Evolutionary conservation across 2,797 vertebrate species (phyloP).

Genomic region (Epinephelus coioides): DNA sequence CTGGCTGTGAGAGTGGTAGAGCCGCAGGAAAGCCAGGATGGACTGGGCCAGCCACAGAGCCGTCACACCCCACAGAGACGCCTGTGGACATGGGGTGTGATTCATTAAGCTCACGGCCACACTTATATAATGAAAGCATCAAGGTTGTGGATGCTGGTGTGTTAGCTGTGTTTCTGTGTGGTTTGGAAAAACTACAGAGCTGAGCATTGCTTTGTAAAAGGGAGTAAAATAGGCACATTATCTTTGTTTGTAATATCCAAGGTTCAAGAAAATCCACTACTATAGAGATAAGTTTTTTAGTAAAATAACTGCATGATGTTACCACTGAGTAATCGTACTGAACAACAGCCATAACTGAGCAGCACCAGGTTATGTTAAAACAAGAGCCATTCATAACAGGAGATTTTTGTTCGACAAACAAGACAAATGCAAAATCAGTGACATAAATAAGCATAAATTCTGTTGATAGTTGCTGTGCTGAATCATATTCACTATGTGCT

Average conservation of each 20-base stretch:
- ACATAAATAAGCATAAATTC: too few relatives aligned
- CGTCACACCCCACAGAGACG: constrained; percentile 85
- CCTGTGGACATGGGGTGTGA: constrained; percentile 66
- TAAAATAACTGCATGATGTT: too few relatives aligned
- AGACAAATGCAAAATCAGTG: too few relatives aligned
- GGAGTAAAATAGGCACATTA: neutral
- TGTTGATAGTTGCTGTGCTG: too few relatives aligned
- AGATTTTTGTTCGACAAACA: too few relatives aligned
- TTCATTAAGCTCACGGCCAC: neutral
- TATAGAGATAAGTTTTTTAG: too few relatives aligned
- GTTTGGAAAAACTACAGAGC: neutral
- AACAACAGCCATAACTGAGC: too few relatives aligned
- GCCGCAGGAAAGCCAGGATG: constrained; percentile 87
- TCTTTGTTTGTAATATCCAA: neutral
- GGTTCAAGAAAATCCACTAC: too few relatives aligned
- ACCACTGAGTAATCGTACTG: too few relatives aligned
- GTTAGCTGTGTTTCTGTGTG: neutral
- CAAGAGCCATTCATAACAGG: too few relatives aligned
- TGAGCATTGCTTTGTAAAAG: neutral
- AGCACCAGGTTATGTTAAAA: too few relatives aligned
- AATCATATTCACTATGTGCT: too few relatives aligned
- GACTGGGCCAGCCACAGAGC: constrained; percentile 85
- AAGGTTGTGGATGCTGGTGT: neutral
- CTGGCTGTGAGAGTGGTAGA: constrained; percentile 88
- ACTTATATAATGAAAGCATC: neutral